Evolutionary conservation across 2,797 vertebrate species (phyloP).

Genomic region (Mallotus villosus): DNA sequence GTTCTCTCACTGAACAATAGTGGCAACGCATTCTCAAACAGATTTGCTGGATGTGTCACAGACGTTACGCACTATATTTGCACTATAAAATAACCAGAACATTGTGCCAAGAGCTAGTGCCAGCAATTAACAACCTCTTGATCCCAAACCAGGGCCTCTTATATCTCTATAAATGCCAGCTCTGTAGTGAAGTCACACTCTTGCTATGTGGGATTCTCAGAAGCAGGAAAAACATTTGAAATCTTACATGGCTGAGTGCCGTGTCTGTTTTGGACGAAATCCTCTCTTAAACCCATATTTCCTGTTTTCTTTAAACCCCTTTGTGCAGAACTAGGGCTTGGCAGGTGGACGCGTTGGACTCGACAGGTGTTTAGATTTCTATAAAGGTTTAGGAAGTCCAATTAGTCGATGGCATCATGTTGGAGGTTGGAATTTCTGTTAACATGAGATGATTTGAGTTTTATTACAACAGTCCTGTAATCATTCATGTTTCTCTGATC

Average conservation of each 20-base stretch:
- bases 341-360: background rate
- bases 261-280: background rate
- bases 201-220: background rate
- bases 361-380: background rate
- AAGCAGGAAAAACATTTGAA: background rate
- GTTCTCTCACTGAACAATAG: constrained; percentile 26
- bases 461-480: too few relatives aligned
- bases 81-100: constrained; percentile 11
- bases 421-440: too few relatives aligned
- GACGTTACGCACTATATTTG: constrained; percentile 35
- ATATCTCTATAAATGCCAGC: constrained; percentile 4
- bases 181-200: constrained; percentile 14
- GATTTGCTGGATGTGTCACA: constrained; percentile 40
- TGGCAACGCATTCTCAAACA: constrained; percentile 16
- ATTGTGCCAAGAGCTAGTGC: constrained; percentile 21
- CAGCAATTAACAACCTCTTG: constrained; percentile 35
- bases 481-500: too few relatives aligned
- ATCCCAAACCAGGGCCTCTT: constrained; percentile 11
- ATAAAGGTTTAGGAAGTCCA: background rate
- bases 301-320: background rate
- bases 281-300: background rate
- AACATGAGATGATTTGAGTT: too few relatives aligned
- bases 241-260: background rate
- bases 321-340: background rate
- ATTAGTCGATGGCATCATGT: background rate